Conservation (phyloP, 2,888 invertebrate species). For the Mylabris sibirica region DNA sequence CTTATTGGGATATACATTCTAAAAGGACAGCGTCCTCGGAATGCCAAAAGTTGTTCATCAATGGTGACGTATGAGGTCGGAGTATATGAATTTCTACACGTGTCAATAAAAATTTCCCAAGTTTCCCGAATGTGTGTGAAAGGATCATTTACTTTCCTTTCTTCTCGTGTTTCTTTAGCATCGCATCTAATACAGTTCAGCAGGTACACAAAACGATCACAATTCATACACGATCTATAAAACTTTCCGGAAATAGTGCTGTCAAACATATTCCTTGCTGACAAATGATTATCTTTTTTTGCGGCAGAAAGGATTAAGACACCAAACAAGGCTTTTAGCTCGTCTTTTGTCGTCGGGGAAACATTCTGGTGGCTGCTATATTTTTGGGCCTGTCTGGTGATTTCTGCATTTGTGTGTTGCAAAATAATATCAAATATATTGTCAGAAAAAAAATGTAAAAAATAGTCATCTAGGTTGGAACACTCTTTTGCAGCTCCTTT, state of each 20-base stretch:
- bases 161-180: conserved; percentile 26
- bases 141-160: conserved; percentile 38
- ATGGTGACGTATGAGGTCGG: conserved; percentile 41
- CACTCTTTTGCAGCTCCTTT: conserved; percentile 28
- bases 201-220: conserved; percentile 20
- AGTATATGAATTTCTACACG: conserved; percentile 37
- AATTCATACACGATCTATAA: conserved; percentile 37
- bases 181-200: conserved; percentile 36
- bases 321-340: conserved; percentile 22
- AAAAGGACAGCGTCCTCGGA: conserved; percentile 43
- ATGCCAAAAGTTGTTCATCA: conserved; percentile 47
- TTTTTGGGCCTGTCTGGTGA: conserved; percentile 21
- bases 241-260: conserved; percentile 22
- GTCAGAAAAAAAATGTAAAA: conserved; percentile 26
- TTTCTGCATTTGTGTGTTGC: conserved; percentile 30
- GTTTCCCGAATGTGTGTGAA: conserved; percentile 37
- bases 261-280: conserved; percentile 25
- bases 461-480: conserved; percentile 19
- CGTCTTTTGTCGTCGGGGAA: conserved; percentile 17
- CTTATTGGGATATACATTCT: conserved; percentile 51
- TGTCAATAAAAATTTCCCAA: conserved; percentile 38
- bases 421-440: conserved; percentile 24
- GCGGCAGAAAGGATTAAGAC: conserved; percentile 27
- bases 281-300: conserved; percentile 27
- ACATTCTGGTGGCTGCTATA: conserved; percentile 25